phyloP scores from a whole-genome alignment of 2,797 vertebrate genomes.

The Macroramphosus scolopax region DNA sequence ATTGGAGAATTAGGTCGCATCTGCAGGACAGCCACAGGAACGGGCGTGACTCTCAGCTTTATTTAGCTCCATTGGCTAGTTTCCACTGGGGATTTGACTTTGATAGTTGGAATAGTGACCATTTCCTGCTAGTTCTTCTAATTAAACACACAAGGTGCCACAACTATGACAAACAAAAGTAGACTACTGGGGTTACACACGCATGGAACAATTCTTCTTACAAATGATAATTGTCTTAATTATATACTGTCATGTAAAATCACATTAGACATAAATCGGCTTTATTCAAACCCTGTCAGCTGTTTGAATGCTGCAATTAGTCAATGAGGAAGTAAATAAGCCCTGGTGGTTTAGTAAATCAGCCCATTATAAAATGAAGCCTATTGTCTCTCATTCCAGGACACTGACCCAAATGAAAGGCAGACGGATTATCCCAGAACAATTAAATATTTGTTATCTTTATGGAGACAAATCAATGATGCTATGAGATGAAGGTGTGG shows the following conservation, averaged over 20 bases:
- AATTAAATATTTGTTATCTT: conserved; percentile 57
- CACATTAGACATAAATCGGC: background rate
- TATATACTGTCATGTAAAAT: too few species aligned
- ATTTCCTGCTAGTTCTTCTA: conserved; percentile 20
- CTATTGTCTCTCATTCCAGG: conserved; percentile 62
- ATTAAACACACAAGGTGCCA: conserved; percentile 8
- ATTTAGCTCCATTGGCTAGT: conserved; percentile 40
- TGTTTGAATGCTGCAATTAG: conserved; percentile 9
- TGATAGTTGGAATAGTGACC: conserved; percentile 13
- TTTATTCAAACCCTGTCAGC: conserved; percentile 3
- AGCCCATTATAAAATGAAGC: conserved; percentile 27
- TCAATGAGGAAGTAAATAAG: conserved; percentile 6
- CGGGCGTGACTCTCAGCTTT: conserved; percentile 31
- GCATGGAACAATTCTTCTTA: background rate
- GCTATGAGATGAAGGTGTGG: conserved; percentile 33
- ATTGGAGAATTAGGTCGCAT: conserved; percentile 51
- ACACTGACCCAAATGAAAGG: conserved; percentile 55
- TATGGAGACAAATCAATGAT: conserved; percentile 26
- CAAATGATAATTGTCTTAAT: conserved; percentile 2
- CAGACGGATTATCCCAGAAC: conserved; percentile 49
- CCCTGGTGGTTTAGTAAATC: conserved; percentile 14
- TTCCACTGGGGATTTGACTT: conserved; percentile 34
- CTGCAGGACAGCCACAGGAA: conserved; percentile 33
- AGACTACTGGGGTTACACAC: background rate
- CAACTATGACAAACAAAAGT: conserved; percentile 3